Percentiles rank a stretch among this genome's conserved stretches.
Conservation (phyloP, 1,140 invertebrate species). For the Panagrolaimus sp. region DNA sequence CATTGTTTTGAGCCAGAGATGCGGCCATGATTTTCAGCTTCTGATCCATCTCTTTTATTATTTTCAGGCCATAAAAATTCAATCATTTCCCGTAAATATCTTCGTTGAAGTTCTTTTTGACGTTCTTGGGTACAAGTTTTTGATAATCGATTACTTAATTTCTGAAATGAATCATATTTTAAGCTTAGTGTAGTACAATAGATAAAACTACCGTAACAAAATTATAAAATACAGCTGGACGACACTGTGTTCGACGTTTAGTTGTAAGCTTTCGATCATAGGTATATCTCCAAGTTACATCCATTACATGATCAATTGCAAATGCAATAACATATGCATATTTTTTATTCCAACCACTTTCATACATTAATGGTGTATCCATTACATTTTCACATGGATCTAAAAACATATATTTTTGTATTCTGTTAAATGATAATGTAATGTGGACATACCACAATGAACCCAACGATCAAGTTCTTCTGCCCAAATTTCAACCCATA, state of each 20-base stretch:
- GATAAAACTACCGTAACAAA: slow-evolving; percentile 18
- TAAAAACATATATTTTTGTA: too few species aligned
- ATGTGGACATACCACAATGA: slow-evolving; percentile 66
- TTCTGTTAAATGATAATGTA: too few species aligned
- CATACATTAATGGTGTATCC: slow-evolving; percentile 84
- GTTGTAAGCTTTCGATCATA: slow-evolving; percentile 63
- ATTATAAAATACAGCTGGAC: slow-evolving; percentile 63
- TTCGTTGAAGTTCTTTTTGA: slow-evolving; percentile 1
- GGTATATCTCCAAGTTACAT: slow-evolving; percentile 92
- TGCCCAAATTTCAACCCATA: slow-evolving; percentile 92
- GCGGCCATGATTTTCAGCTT: slow-evolving; percentile 35
- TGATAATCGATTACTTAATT: slow-evolving; percentile 24
- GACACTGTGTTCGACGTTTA: slow-evolving; percentile 51
- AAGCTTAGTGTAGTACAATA: too few species aligned
- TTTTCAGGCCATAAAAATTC: slow-evolving; percentile 28
- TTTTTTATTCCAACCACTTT: slow-evolving; percentile 69
- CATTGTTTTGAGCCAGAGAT: slow-evolving; percentile 24
- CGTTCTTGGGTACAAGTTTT: slow-evolving; percentile 14
- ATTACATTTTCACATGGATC: slow-evolving; percentile 82
- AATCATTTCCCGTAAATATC: slow-evolving; percentile 22
- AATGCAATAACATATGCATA: slow-evolving; percentile 81
- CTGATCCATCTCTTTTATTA: slow-evolving; percentile 30
- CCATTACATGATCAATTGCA: slow-evolving; percentile 81
- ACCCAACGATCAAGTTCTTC: slow-evolving; percentile 95
- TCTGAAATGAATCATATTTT: slow-evolving; percentile 23